phyloP scores from a whole-genome alignment of 2,113 vertebrate species.

The Dermatemys mawii region DNA sequence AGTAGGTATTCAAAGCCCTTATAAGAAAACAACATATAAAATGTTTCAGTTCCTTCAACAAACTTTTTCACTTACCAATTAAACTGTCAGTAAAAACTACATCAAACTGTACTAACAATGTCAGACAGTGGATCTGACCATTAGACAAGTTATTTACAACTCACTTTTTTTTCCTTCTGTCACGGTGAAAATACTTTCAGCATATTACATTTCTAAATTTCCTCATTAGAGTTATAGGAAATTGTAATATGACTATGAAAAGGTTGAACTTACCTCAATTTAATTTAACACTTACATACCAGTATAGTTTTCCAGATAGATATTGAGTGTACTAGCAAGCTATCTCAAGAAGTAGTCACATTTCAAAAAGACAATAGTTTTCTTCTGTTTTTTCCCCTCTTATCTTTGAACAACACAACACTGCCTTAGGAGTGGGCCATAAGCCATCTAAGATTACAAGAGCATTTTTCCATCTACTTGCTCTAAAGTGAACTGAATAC shows the following conservation, averaged over 20 bases:
- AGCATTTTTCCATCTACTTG: not conserved
- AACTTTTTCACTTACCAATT: not conserved
- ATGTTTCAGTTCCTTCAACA: not conserved
- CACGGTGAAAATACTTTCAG: not conserved
- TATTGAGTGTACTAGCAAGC: not conserved
- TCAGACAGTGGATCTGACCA: not conserved
- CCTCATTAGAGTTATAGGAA: not conserved
- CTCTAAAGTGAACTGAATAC: not conserved
- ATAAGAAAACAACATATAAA: not conserved
- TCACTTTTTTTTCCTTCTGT: not conserved
- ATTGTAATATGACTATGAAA: not conserved
- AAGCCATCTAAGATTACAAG: not conserved
- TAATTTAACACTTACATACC: not conserved
- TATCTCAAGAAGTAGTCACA: not conserved
- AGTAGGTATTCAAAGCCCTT: not conserved
- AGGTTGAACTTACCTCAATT: fast-evolving
- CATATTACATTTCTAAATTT: not conserved
- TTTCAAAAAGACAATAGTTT: not conserved
- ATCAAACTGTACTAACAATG: not conserved
- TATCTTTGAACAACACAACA: not conserved
- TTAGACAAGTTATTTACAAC: not conserved
- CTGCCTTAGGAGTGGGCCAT: not conserved
- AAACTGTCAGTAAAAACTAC: not conserved
- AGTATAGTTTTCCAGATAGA: not conserved
- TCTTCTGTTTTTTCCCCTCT: not conserved